Evolutionary conservation across 2,797 vertebrate species (phyloP), one percentile per base, ranked within the genome.

Genomic region (Craterocephalus amniculus): DNA sequence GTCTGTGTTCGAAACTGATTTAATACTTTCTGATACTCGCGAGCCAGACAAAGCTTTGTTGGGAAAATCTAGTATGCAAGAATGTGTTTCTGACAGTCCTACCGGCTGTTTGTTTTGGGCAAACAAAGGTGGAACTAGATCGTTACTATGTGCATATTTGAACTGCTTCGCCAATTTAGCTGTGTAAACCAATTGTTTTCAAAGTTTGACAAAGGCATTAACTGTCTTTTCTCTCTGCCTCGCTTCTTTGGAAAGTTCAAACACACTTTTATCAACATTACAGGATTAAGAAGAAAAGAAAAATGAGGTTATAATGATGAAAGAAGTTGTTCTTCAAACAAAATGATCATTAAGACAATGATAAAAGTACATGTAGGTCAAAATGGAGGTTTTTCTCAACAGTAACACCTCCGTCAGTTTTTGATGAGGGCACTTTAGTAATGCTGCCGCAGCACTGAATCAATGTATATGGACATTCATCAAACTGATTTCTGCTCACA

Each of bases 81-180:
- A 58, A 22, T 35, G 9, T 20, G 22, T 66, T 70, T 76, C 55
- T 67, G 58, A 58, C 38, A 59, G 34, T 34, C 24, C 40, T 24
- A 67, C 22, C 31, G 56, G 29, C 14, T 40, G 45, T 79, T 74
- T 81, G 72, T 79, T 82, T 79, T 34, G 35, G 54, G 32, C 40
- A 84, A 84, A 76, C 49, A 74, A 62, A 70, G 31, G 40, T 58
- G 36, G 54, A 31, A 67, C 58, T 48, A 66, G 51, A 43, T 68
- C 51, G 75, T 60, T 63, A 52, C 40, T 16, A 58, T 20, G 73
- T 52, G 63, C 59, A 57, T 68, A 65, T 83, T 81, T 86, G 62
- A 70, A 63, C 61, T 64, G 55, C 48, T 72, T 79, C 64, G 62
- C 49, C 67, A 51, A 72, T 82, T 80, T 45, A 69, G 62, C 74